These are phyloP conservation scores for Hermaeophaga mercurialis DNA, from an alignment of 2,888 invertebrate species.

Conservation along the genomic window DNA sequence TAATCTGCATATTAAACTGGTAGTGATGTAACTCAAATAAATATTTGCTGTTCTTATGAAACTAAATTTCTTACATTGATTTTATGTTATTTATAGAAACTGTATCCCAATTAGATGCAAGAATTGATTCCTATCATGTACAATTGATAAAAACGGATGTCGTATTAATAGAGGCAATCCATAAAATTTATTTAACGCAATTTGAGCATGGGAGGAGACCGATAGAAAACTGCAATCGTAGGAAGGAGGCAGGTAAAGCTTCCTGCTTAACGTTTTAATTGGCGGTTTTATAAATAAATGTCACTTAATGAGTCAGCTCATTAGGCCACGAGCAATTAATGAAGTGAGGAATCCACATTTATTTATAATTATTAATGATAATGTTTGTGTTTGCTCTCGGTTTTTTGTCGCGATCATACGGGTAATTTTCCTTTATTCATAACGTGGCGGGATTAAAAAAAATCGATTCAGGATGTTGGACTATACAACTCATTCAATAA, in stretches of 20 bases:
- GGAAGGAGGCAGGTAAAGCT: slow-evolving; percentile 22
- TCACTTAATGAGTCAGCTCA: slow-evolving; percentile 39
- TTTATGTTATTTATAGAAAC: no score
- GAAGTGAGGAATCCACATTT: slow-evolving; percentile 38
- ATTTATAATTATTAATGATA: slow-evolving; percentile 35
- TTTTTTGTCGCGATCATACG: slow-evolving; percentile 23
- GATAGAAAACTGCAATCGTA: neutral
- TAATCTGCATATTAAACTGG: no score
- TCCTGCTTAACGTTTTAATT: slow-evolving; percentile 46
- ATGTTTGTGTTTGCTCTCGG: slow-evolving; percentile 22
- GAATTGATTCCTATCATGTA: neutral
- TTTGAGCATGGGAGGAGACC: neutral
- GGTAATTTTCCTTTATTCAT: slow-evolving; percentile 31
- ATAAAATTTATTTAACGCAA: neutral
- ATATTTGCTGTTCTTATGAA: no score
- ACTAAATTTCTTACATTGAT: no score
- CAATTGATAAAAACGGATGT: neutral
- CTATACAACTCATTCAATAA: slow-evolving; percentile 12
- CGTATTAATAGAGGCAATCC: neutral
- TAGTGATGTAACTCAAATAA: no score
- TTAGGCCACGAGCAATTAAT: slow-evolving; percentile 39
- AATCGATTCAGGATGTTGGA: slow-evolving; percentile 17
- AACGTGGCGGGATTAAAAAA: slow-evolving; percentile 12
- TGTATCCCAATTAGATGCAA: no score
- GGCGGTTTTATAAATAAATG: slow-evolving; percentile 43